phyloP scores from a whole-genome alignment of 2,797 vertebrate species.

The Leptodactylus fallax region DNA sequence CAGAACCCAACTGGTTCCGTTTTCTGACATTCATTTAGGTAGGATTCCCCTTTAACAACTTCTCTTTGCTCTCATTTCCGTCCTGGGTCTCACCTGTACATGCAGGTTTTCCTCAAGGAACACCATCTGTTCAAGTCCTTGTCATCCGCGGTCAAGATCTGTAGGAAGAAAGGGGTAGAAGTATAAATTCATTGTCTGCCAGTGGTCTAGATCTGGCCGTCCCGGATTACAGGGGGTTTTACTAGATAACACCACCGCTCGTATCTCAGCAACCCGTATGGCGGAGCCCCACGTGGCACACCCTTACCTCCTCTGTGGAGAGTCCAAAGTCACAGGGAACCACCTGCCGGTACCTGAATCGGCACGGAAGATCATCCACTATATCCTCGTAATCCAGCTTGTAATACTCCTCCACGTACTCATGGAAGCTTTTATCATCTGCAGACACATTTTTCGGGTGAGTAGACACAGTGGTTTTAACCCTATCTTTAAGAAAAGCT shows the following conservation, averaged over 20 bases:
- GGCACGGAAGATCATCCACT: constrained; percentile 88
- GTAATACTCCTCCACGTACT: constrained; percentile 91
- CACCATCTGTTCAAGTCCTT: constrained; percentile 91
- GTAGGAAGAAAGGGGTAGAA: neutral
- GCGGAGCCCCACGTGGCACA: neutral
- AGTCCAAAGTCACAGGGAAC: constrained; percentile 90
- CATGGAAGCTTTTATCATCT: constrained; percentile 86
- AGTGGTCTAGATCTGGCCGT: too few species aligned
- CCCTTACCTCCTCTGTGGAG: constrained; percentile 81
- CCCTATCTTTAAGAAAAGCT: too few species aligned
- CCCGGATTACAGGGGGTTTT: too few species aligned
- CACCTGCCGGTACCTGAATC: constrained; percentile 89
- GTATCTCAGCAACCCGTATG: neutral
- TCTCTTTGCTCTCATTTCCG: too few species aligned
- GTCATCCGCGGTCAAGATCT: constrained; percentile 86
- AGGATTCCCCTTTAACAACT: too few species aligned
- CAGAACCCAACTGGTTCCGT: too few species aligned
- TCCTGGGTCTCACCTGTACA: constrained; percentile 83
- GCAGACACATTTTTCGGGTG: neutral
- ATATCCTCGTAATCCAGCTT: constrained; percentile 89
- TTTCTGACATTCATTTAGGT: too few species aligned
- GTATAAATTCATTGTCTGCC: neutral
- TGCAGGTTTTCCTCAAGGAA: constrained; percentile 91
- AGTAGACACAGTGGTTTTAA: too few species aligned
- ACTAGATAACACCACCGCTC: neutral